phyloP scores from a whole-genome alignment of 2,888 invertebrate genomes.

The Phortica okadai region DNA sequence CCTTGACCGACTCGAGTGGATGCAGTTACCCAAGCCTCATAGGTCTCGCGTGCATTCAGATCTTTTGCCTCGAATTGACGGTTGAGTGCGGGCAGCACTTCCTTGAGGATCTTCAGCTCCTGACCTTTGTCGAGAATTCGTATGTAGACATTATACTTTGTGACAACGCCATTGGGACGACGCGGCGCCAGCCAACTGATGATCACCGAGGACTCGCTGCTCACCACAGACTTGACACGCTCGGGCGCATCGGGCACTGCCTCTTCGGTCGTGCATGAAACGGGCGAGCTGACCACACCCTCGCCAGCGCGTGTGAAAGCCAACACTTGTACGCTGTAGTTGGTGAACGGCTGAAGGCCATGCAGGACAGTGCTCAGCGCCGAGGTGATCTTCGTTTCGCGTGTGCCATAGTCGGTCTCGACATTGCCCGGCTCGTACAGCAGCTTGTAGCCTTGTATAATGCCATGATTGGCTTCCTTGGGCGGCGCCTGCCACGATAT shows the following conservation, averaged over 20 bases:
- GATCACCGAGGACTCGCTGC: slow-evolving; percentile 79
- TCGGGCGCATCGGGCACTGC: slow-evolving; percentile 81
- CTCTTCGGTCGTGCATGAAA: slow-evolving; percentile 80
- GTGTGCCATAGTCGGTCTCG: slow-evolving; percentile 71
- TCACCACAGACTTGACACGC: slow-evolving; percentile 80
- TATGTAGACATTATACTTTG: slow-evolving; percentile 81
- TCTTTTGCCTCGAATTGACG: slow-evolving; percentile 78
- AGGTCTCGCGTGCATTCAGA: slow-evolving; percentile 78
- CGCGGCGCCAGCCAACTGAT: slow-evolving; percentile 82
- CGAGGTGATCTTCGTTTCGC: slow-evolving; percentile 79
- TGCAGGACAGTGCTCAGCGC: slow-evolving; percentile 79
- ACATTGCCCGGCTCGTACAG: slow-evolving; percentile 80
- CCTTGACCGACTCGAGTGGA: slow-evolving; percentile 81
- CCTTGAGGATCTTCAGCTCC: slow-evolving; percentile 77
- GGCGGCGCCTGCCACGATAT: slow-evolving; percentile 84
- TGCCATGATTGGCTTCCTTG: slow-evolving; percentile 81
- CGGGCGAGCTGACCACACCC: slow-evolving; percentile 78
- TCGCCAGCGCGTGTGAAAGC: slow-evolving; percentile 82
- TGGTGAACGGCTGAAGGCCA: slow-evolving; percentile 80
- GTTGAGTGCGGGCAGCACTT: slow-evolving; percentile 76
- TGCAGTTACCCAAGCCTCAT: slow-evolving; percentile 81
- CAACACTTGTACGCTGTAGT: slow-evolving; percentile 81
- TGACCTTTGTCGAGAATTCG: slow-evolving; percentile 78
- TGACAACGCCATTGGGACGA: slow-evolving; percentile 80
- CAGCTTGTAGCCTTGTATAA: slow-evolving; percentile 87